Evolutionary conservation across 2,113 vertebrate species (phyloP), one percentile per base, ranked within the genome.

Genomic region (Acrocephalus kingi): DNA sequence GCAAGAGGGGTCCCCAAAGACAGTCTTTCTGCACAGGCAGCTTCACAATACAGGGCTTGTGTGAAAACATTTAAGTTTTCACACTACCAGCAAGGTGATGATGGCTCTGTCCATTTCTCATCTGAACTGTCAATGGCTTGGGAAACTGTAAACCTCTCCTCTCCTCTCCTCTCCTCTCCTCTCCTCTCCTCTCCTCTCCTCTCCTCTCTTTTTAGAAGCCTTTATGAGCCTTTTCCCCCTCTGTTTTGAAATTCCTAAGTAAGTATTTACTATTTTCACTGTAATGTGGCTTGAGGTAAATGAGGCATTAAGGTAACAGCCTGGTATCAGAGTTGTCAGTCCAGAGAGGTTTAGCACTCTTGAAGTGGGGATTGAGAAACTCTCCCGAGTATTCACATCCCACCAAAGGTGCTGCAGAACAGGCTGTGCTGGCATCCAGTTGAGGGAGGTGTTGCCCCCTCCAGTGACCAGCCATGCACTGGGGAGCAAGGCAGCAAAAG

Each of bases 181-280:
- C 24, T 9, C 7, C 20, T 5, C 45, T 10, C 3, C 19, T 9
- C 20, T 6, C 15, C 10, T 5, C 46, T 6, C 16, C 8, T 4
- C 15, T 16, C 8, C 5, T 5, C 31, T 5, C 31, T 35, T 35
- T 35, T 35, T 35, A 35, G 35, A 35, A 35, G 37, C 37, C 21
- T 8, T 31, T 14, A 63, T 35, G 41, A 72, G 51, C 31, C 22
- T 79, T 72, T 76, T 9, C 37, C 37, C 37, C 37, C 37, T 39
- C 37, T 27, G 4, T 63, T 91, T 76, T 51, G 30, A 39, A 64
- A 64, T 85, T 73, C 13, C 3, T 35, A 63, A 37, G 45, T 19
- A 73, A 41, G 15, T 52, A 39, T 69, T 84, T 73, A 35, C 46
- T 37, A n/a, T 45, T 80, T 68, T 62, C 37, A 61, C 33, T 41